Evolutionary conservation across 2,888 invertebrate genomes (phyloP).

Genomic region (Hypolimnas misippus): DNA sequence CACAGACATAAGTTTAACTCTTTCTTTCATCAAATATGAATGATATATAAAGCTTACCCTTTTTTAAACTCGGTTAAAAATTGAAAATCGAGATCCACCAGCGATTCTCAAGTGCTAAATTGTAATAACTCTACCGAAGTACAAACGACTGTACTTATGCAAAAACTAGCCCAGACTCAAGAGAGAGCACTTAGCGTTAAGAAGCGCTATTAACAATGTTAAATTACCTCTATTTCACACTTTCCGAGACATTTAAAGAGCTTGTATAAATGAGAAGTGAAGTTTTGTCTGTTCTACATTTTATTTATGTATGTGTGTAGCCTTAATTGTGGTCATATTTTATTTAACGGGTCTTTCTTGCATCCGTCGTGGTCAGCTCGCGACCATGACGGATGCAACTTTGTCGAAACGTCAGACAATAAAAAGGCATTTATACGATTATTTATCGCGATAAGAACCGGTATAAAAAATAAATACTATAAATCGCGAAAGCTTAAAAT

Average conservation of each 20-base stretch:
- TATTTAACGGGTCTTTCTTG: too few relatives aligned
- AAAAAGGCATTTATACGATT: too few relatives aligned
- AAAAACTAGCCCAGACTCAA: slow-evolving; percentile 12
- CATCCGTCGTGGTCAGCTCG: too few relatives aligned
- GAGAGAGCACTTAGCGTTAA: slow-evolving; percentile 10
- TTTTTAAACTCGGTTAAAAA: background rate
- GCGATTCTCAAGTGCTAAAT: background rate
- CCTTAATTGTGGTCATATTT: too few relatives aligned
- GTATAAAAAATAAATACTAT: too few relatives aligned
- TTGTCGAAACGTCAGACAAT: too few relatives aligned
- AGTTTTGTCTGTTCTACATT: background rate
- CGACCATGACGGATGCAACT: too few relatives aligned
- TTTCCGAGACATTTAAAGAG: slow-evolving; percentile 13
- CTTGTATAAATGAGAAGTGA: slow-evolving; percentile 13
- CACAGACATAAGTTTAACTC: too few relatives aligned
- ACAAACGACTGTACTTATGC: slow-evolving; percentile 5
- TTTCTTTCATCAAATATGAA: too few relatives aligned
- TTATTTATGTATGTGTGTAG: background rate
- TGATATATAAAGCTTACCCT: background rate
- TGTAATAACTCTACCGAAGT: background rate
- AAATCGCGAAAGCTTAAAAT: too few relatives aligned
- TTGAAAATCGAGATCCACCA: background rate
- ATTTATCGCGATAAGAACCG: too few relatives aligned
- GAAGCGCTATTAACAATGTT: slow-evolving; percentile 13
- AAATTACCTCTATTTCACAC: slow-evolving; percentile 17